Evolutionary conservation across 2,113 vertebrate species (phyloP).

Genomic region (Speoplatyrhinus poulsoni): DNA sequence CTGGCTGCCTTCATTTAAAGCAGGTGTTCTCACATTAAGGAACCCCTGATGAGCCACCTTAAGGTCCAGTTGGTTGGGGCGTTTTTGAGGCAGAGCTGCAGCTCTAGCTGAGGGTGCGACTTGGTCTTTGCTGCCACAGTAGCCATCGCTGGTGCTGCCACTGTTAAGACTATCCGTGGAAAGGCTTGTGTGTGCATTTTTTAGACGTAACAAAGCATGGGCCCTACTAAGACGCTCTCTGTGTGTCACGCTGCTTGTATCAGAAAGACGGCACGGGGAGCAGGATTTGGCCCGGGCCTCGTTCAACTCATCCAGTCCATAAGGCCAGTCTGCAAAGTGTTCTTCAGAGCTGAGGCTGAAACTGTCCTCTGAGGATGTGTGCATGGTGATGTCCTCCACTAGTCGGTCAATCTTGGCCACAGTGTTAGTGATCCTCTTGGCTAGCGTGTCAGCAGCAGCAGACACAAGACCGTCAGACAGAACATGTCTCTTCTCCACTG

Average conservation of each 20-base stretch:
- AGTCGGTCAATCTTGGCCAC: conserved; percentile 93
- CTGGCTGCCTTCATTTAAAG: conserved; percentile 55
- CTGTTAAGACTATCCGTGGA: conserved; percentile 96
- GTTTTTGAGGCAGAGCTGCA: conserved; percentile 75
- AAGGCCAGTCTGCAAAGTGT: conserved; percentile 88
- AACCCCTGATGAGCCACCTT: conserved; percentile 76
- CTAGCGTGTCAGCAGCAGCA: conserved; percentile 83
- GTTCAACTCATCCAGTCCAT: conserved; percentile 81
- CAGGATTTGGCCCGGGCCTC: conserved; percentile 88
- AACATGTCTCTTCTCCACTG: conserved; percentile 69
- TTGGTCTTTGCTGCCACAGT: conserved; percentile 86
- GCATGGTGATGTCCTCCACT: conserved; percentile 94
- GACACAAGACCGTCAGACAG: conserved; percentile 79
- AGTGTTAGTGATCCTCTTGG: conserved; percentile 88
- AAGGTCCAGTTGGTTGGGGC: conserved; percentile 89
- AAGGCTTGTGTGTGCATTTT: conserved; percentile 84
- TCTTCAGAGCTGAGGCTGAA: conserved; percentile 96
- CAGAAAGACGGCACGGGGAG: conserved; percentile 86
- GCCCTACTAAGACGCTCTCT: conserved; percentile 80
- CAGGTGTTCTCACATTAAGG: conserved; percentile 34
- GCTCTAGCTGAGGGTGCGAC: conserved; percentile 76
- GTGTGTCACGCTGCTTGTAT: conserved; percentile 74
- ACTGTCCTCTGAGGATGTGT: conserved; percentile 94
- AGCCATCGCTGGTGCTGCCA: conserved; percentile 89
- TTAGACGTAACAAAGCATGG: conserved; percentile 84